phyloP scores from a whole-genome alignment of 1,140 invertebrate species.

The Panagrolaimus sp. region DNA sequence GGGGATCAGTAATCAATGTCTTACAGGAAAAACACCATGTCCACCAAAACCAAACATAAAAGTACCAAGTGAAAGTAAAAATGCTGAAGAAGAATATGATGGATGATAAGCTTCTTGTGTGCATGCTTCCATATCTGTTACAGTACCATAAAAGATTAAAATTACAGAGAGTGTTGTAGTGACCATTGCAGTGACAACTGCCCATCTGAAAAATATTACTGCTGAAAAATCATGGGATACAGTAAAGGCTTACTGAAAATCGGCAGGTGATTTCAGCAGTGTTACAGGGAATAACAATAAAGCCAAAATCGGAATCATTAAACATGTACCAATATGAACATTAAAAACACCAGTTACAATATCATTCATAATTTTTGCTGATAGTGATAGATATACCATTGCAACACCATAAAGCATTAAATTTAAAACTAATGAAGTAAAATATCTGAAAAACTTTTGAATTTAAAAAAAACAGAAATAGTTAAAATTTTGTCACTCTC shows the following conservation, averaged over 20 bases:
- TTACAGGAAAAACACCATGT: slow-evolving; percentile 45
- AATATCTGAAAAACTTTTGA: not conserved
- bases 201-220: slow-evolving; percentile 13
- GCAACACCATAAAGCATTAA: slow-evolving; percentile 34
- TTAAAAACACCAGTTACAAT: slow-evolving; percentile 17
- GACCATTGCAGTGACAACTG: slow-evolving; percentile 4
- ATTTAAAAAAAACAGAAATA: too few species aligned
- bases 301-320: slow-evolving; percentile 37
- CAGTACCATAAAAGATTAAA: slow-evolving; percentile 31
- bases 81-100: slow-evolving; percentile 18
- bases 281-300: slow-evolving; percentile 36
- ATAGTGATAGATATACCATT: slow-evolving; percentile 46
- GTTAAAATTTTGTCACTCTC: too few species aligned
- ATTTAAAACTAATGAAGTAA: not conserved
- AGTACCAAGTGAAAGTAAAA: slow-evolving; percentile 38
- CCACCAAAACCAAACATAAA: slow-evolving; percentile 45
- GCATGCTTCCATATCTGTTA: slow-evolving; percentile 24
- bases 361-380: slow-evolving; percentile 42
- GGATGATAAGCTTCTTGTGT: slow-evolving; percentile 23
- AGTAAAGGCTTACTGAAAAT: slow-evolving; percentile 42
- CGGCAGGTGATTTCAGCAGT: slow-evolving; percentile 35
- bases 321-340: slow-evolving; percentile 28
- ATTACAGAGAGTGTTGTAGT: not conserved
- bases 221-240: not conserved
- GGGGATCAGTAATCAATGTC: too few species aligned